Evolutionary conservation across 2,113 vertebrate species (phyloP).

Genomic region (Cisticola juncidis): DNA sequence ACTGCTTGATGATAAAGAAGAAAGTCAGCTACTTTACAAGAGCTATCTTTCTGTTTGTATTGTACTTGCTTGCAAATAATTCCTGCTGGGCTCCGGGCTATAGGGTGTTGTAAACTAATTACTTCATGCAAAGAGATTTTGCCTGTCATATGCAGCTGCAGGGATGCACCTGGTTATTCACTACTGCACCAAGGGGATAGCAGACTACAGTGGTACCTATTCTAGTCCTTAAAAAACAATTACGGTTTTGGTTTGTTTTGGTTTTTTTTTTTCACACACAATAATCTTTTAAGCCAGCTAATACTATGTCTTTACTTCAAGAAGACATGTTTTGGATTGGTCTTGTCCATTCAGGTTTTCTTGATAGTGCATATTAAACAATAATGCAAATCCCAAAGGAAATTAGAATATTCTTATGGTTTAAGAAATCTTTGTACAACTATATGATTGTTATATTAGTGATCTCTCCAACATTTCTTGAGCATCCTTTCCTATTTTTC

Average conservation of each 20-base stretch:
- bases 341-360: background rate
- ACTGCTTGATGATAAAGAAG: background rate
- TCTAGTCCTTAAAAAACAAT: background rate
- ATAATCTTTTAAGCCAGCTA: background rate
- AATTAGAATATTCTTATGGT: background rate
- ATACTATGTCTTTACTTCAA: background rate
- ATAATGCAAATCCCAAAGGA: background rate
- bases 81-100: background rate
- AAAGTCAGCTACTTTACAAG: background rate
- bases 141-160: background rate
- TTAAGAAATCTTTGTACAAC: background rate
- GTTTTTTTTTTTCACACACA: background rate
- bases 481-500: background rate
- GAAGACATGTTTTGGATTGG: background rate
- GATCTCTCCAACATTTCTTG: background rate
- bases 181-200: background rate
- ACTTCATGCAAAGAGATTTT: slow-evolving; percentile 17
- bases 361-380: background rate
- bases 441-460: background rate
- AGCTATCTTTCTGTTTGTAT: slow-evolving; percentile 56
- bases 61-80: slow-evolving; percentile 34
- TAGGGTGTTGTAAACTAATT: slow-evolving; percentile 66
- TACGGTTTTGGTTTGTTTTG: too few species aligned
- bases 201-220: background rate
- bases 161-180: background rate